phyloP scores from a whole-genome alignment of 2,888 invertebrate species.

The Cheilosia scutellata region DNA sequence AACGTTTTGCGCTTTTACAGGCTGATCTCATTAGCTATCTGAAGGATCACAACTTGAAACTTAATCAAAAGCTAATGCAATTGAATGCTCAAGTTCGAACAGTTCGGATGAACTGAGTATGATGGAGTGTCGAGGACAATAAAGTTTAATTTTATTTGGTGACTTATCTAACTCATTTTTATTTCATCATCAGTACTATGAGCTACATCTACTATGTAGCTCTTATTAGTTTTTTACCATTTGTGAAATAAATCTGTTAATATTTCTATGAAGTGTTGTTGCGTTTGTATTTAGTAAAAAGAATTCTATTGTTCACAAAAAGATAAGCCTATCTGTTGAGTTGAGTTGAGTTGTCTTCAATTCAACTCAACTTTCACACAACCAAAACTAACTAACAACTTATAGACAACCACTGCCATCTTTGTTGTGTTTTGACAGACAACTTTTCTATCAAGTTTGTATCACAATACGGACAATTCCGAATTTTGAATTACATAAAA shows the following conservation, averaged over 20 bases:
- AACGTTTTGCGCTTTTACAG: slow-evolving; percentile 77
- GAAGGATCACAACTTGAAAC: slow-evolving; percentile 87
- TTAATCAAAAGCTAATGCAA: slow-evolving; percentile 88
- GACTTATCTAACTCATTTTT: not conserved
- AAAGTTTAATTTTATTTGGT: slow-evolving; percentile 1
- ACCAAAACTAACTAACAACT: too few species aligned
- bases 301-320: not conserved
- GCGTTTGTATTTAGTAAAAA: not conserved
- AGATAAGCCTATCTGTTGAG: too few species aligned
- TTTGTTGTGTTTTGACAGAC: too few species aligned
- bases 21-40: slow-evolving; percentile 89
- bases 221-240: slow-evolving; percentile 30
- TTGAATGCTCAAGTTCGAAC: slow-evolving; percentile 85
- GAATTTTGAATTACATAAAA: too few species aligned
- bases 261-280: slow-evolving; percentile 2
- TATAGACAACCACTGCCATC: too few species aligned
- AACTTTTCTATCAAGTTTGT: too few species aligned
- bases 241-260: slow-evolving; percentile 45
- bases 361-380: too few species aligned
- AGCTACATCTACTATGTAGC: slow-evolving; percentile 16
- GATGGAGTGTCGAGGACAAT: not conserved
- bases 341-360: too few species aligned
- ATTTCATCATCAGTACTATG: slow-evolving; percentile 14
- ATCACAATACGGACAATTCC: too few species aligned
- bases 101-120: slow-evolving; percentile 43